Conservation (phyloP, 1,140 invertebrate genomes). For the Armadillidium nasatum region DNA sequence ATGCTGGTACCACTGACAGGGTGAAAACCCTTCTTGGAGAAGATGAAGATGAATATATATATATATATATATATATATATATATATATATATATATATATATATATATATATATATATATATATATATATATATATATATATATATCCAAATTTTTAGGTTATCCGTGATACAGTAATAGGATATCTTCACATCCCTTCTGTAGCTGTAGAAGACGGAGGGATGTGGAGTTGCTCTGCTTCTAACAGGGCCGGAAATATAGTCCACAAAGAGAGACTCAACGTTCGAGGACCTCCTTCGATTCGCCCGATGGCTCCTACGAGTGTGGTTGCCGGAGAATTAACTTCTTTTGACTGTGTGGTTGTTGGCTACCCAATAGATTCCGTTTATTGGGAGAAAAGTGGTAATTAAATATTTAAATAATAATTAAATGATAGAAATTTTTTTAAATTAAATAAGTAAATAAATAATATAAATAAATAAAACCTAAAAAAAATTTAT, state of each 20-base stretch:
- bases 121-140: slow-evolving; percentile 6
- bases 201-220: slow-evolving; percentile 6
- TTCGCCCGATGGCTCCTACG: slow-evolving; percentile 50
- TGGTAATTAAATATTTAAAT: neutral
- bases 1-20: too few species aligned
- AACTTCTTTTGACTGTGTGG: slow-evolving; percentile 49
- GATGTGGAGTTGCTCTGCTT: neutral
- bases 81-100: too few species aligned
- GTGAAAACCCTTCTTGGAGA: too few species aligned
- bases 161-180: neutral
- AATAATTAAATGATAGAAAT: too few species aligned
- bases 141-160: too few species aligned
- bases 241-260: neutral
- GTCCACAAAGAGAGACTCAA: slow-evolving; percentile 76
- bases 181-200: neutral
- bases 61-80: neutral
- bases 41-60: too few species aligned
- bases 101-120: neutral
- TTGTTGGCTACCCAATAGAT: slow-evolving; percentile 50
- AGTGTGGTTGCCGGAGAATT: slow-evolving; percentile 52
- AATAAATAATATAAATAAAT: too few species aligned
- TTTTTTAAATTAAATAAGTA: too few species aligned
- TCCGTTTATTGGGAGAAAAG: slow-evolving; percentile 1
- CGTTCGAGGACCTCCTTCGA: slow-evolving; percentile 59
- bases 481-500: too few species aligned